phyloP scores from a whole-genome alignment of 1,140 invertebrate species.

The Myzus persicae region DNA sequence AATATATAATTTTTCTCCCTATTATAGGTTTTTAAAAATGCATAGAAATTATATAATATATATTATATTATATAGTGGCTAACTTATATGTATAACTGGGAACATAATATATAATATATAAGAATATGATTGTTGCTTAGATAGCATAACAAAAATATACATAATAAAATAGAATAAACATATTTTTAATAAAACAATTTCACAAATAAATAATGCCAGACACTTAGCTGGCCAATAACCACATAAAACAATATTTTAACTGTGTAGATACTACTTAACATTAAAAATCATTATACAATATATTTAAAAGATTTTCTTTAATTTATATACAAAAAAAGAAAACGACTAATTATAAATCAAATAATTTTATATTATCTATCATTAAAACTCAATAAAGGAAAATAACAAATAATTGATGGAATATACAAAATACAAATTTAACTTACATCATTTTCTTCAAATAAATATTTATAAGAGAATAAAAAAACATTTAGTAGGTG shows the following conservation, averaged over 20 bases:
- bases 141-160: not conserved
- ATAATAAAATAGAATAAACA: constrained; percentile 32
- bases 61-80: not conserved
- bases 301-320: constrained; percentile 3
- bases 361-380: constrained; percentile 13
- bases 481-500: constrained; percentile 24
- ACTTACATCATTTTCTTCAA: constrained; percentile 22
- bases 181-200: constrained; percentile 54
- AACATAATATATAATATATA: not conserved
- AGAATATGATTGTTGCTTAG: not conserved
- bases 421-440: constrained; percentile 24
- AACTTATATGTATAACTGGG: not conserved
- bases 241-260: constrained; percentile 24
- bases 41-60: not conserved
- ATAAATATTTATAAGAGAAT: constrained; percentile 36
- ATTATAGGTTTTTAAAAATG: not conserved
- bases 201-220: constrained; percentile 51
- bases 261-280: constrained; percentile 47
- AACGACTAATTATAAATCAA: not conserved
- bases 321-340: not conserved
- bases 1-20: not conserved
- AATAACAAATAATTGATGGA: constrained; percentile 26
- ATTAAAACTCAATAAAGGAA: constrained; percentile 43
- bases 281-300: constrained; percentile 36
- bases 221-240: constrained; percentile 25